These are phyloP conservation scores for Coboldia fuscipes DNA, from an alignment of 1,140 invertebrate genomes.

Conservation along the genomic window DNA sequence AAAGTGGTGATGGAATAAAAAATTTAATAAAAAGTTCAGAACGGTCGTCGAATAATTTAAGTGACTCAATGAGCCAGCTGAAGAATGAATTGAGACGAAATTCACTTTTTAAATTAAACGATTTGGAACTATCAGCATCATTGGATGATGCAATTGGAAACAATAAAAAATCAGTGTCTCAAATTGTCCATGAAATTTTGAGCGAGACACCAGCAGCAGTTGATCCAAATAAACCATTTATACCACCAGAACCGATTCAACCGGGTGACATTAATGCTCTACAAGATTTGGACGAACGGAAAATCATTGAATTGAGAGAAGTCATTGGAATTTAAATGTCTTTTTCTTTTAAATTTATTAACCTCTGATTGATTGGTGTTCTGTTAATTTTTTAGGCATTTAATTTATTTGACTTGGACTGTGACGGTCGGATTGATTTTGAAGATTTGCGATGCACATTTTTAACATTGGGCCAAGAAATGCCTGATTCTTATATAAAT, in stretches of 20 bases:
- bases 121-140: too few relatives aligned
- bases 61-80: too few relatives aligned
- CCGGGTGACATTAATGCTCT: constrained; percentile 21
- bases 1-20: too few relatives aligned
- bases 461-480: constrained; percentile 27
- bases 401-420: constrained; percentile 31
- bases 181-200: constrained; percentile 23
- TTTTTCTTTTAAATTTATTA: too few relatives aligned
- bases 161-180: too few relatives aligned
- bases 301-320: constrained; percentile 30
- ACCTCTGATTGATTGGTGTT: not conserved
- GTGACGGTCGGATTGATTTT: constrained; percentile 32
- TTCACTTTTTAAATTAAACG: too few relatives aligned
- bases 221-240: constrained; percentile 21
- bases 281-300: constrained; percentile 28
- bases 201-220: constrained; percentile 19
- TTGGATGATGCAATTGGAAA: too few relatives aligned
- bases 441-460: constrained; percentile 31
- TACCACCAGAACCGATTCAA: constrained; percentile 28
- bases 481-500: constrained; percentile 25
- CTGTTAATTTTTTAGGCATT: constrained; percentile 27
- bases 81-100: too few relatives aligned
- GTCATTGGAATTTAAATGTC: constrained; percentile 14
- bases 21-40: too few relatives aligned
- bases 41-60: too few relatives aligned